Evolutionary conservation across 2,113 vertebrate genomes (phyloP).

Genomic region (Datnioides undecimradiatus): DNA sequence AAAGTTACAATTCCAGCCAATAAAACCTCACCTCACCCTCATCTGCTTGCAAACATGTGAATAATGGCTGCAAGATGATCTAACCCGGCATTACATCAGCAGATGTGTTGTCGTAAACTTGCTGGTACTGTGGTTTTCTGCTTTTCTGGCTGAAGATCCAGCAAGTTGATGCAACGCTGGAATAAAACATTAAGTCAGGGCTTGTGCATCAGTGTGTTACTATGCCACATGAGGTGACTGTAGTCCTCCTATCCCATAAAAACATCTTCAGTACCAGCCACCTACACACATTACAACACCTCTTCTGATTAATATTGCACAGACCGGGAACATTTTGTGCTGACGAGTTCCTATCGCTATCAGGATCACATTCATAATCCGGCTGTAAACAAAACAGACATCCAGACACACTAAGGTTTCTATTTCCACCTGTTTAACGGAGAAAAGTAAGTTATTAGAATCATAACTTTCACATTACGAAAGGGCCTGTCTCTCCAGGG

Average conservation of each 20-base stretch:
- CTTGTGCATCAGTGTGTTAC: constrained; percentile 12
- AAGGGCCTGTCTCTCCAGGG: constrained; percentile 7
- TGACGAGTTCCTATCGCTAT: constrained; percentile 62
- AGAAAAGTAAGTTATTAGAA: constrained; percentile 27
- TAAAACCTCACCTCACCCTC: not conserved
- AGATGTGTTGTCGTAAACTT: not conserved
- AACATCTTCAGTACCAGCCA: constrained; percentile 38
- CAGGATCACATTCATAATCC: constrained; percentile 56
- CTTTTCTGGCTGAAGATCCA: not conserved
- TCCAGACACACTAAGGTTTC: constrained; percentile 24
- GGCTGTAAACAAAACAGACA: constrained; percentile 48
- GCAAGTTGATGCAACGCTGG: not conserved
- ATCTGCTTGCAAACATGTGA: not conserved
- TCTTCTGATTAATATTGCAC: constrained; percentile 69
- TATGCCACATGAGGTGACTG: constrained; percentile 14
- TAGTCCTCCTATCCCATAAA: constrained; percentile 45
- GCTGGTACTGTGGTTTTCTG: not conserved
- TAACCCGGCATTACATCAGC: not conserved
- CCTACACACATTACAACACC: constrained; percentile 66
- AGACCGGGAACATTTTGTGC: constrained; percentile 74
- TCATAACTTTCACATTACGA: constrained; percentile 36
- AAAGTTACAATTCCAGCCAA: not conserved
- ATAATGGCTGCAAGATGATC: not conserved
- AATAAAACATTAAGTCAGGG: not conserved
- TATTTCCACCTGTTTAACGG: constrained; percentile 17